Percentiles rank a stretch among this genome's conserved stretches.
phyloP scores from a whole-genome alignment of 2,888 invertebrate species.

The Phaonia tiefii region DNA sequence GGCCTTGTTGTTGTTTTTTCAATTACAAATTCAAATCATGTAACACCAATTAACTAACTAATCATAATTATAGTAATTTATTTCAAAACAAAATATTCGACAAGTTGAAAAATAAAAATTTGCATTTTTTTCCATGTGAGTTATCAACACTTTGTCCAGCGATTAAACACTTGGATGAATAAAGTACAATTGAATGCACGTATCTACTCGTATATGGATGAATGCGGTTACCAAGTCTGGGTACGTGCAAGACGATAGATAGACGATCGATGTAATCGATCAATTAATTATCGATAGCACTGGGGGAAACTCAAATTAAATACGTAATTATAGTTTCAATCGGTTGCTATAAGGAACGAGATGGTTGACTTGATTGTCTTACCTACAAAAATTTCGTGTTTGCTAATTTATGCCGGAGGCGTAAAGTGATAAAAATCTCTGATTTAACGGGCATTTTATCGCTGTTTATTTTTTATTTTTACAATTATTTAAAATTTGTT shows the following conservation, averaged over 20 bases:
- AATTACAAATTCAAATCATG: conserved; percentile 28
- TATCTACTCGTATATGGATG: too few species aligned
- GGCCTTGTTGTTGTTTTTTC: too few species aligned
- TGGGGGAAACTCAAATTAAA: too few species aligned
- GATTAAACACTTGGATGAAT: conserved; percentile 35
- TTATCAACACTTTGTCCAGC: conserved; percentile 59
- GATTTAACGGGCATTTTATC: conserved; percentile 24
- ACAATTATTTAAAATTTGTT: too few species aligned
- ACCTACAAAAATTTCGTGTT: not conserved
- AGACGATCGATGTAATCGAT: too few species aligned
- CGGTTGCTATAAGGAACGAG: too few species aligned
- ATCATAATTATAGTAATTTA: conserved; percentile 64
- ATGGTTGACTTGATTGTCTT: not conserved
- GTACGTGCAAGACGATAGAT: too few species aligned
- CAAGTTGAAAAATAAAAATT: conserved; percentile 42
- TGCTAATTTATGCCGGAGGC: conserved; percentile 55
- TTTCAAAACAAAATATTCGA: conserved; percentile 45
- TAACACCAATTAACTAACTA: conserved; percentile 50
- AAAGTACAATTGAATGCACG: conserved; percentile 13
- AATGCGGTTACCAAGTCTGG: not conserved
- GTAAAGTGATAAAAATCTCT: conserved; percentile 58
- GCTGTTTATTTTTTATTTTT: too few species aligned
- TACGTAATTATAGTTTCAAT: too few species aligned
- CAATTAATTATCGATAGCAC: too few species aligned
- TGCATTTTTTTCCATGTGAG: conserved; percentile 62